phyloP scores from a whole-genome alignment of 1,140 invertebrate species.

The Trachymyrmex septentrionalis region DNA sequence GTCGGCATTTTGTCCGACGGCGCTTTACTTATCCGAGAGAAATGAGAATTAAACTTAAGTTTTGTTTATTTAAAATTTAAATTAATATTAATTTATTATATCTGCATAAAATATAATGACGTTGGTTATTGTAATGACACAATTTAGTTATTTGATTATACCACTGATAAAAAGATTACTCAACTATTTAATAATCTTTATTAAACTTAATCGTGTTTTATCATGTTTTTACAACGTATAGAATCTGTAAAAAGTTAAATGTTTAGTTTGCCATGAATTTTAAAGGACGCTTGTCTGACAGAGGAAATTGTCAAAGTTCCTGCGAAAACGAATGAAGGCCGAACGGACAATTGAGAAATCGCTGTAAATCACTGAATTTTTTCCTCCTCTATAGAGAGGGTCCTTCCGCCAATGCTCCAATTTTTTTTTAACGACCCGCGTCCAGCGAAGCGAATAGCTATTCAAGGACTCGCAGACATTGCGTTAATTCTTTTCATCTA shows the following conservation, averaged over 20 bases:
- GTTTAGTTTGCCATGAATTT: neutral
- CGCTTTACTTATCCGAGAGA: neutral
- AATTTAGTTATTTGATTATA: neutral
- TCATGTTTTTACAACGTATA: neutral
- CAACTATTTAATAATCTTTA: conserved; percentile 7
- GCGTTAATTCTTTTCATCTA: conserved; percentile 69
- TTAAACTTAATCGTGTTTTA: neutral
- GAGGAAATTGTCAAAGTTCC: neutral
- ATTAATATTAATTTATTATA: conserved; percentile 13
- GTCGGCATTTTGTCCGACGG: neutral
- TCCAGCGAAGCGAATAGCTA: conserved; percentile 79
- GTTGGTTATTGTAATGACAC: neutral
- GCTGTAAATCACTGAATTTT: conserved; percentile 59
- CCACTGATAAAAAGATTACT: neutral
- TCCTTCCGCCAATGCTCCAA: conserved; percentile 85
- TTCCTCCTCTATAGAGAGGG: conserved; percentile 73
- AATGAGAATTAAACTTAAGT: conserved; percentile 6
- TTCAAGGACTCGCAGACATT: conserved; percentile 81
- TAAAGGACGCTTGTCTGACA: neutral
- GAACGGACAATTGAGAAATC: conserved; percentile 51
- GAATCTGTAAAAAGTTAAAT: neutral
- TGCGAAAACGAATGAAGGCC: conserved; percentile 65
- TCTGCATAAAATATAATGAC: neutral
- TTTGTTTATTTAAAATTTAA: conserved; percentile 12
- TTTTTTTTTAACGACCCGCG: conserved; percentile 80